Evolutionary conservation across 1,140 invertebrate species (phyloP), one percentile per base, ranked within the genome.

Genomic region (Micrasema minimum): DNA sequence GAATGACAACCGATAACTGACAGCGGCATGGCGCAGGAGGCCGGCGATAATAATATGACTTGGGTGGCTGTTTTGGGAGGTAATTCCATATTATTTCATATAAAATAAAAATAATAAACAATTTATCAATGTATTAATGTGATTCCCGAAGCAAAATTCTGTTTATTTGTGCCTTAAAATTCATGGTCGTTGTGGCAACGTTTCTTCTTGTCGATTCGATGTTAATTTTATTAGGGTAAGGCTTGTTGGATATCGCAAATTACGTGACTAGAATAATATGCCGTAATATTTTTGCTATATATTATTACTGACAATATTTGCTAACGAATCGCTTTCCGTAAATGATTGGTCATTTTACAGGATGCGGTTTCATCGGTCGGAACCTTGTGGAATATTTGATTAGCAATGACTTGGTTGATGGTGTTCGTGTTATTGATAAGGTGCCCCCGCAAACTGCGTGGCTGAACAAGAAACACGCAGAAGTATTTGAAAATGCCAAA

Each of bases 361-460:
- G 95, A 80, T 95, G 93, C 85, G 95, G 95, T 75, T 96, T 97
- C 81, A 93, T 96, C 79, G 95, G 94, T 66, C 89, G 95, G 77
- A 93, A 96, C 84, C 85, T 97, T 71, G 90, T 95, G 59, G 88
- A 91, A 67, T 93, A 93, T 83, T 85, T 96, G 76, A 83, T 96
- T 74, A 86, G 86, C 55, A 93, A 95, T 83, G 87, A 94, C 76
- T 81, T 95, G 75, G 90, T 90, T 38, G 90, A 89, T 72, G 85
- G 87, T 80, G 80, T 96, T 41, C 87, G 92, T 77, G 89, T 96
- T 53, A 92, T 94, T 69, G 95, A 97, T 84, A 97, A 97, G 85
- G 94, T 95, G 14, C 94, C 94, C 23, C 95, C 95, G 1, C 92
- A 95, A 82, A 91, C 94, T 76, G 94, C 94, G 3, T 97, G 94